Base-by-base conservation (phyloP, 2,113 vertebrate genomes). In the Apodemus speciosus region DNA sequence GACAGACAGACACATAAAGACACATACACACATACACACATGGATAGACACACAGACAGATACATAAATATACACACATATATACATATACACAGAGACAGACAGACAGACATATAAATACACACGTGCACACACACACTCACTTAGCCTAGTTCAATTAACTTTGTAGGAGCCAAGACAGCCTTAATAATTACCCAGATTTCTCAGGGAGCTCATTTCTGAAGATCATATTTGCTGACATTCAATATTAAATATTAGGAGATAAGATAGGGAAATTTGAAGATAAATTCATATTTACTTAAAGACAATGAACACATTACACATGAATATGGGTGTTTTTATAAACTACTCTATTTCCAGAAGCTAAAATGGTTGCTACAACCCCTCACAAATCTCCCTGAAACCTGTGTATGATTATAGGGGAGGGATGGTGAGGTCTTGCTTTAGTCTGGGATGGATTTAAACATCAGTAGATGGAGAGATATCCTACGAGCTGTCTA, bases 221-320 rank as follows among this genome's bases (percentile, higher is more conserved):
- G 4, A 76, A 49, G 11, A 30, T 60, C 49, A 2, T 87, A 64
- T 7, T 43, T 90, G 51, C 27, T 93, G 30, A 89, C 38, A 79
- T 51, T 68, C n/a, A 68, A 10, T 13, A 38, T 92, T 85, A 92
- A 76, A 46, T 71, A 43, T 88, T 91, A 89, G 25, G 88, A 88
- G 60, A 88, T 49, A 83, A 85, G 85, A 40, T 5, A 81, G 4
- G 53, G 4, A 46, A 6, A 6, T 56, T 89, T 66, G 27, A 81
- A 64, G 53, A 60, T 25, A 1, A 76, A 43, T 88, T 80, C 71
- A 58, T 21, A 75, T 81, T 92, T 91, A 86, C 32, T 92, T 89
- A 83, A 53, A 35, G 66, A 68, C 23, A 71, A 14, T 51, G 80
- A 80, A 18, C 3, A 32, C 13, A 60, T 89, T 62, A n/a, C 30